Evolutionary conservation across 30 jellyfish, hydroid and myxozoan genomes (phyloP), one percentile per base, ranked within the genome.

Genomic region (Phacellophora camtschatica): DNA sequence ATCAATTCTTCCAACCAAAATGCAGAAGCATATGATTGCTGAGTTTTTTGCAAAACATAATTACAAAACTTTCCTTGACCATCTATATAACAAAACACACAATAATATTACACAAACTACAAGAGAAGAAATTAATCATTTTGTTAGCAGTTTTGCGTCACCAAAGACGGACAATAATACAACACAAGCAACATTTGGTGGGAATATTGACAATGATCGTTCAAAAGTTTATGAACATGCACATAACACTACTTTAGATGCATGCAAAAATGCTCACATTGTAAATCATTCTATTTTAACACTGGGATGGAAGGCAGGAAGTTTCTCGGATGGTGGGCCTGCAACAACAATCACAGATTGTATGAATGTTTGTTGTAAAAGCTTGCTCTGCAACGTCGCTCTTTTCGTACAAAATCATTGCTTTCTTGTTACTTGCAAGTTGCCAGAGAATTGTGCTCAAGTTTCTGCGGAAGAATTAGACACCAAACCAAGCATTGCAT

Each of bases 341-440:
- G 88, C 87, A 15, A 55, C 42, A 0, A 24, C 46, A 15, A 36
- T 81, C 28, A 29, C 19, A 2, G 86, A 45, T 1, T 88, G 97
- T 63, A 41, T 77, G 15, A 49, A 33, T 29, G 33, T 25, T 16
- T 88, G 97, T 71, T 88, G 97, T 36, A 35, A 65, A 22, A 35
- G 54, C 48, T 55, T 37, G 41, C 12, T 32, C 4, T 88, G 97
- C 74, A 92, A 88, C 34, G 82, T 88, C 15, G 97, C 97, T 2
- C 46, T 88, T 31, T 65, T 77, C 31, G 78, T 88, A 5, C 59
- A 88, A 37, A 20, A 46, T 6, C 90, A 66, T 33, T 88, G 97
- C 82, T 80, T 75, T 57, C 53, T 81, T 13, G 84, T 88, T 20
- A 63, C 48, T 9, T 88, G 97, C 29, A 42, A 31, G 29, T 39